These are phyloP conservation scores for Acrocephalus arundinaceus DNA, from an alignment of 2,113 vertebrate genomes.

Conservation along the genomic window DNA sequence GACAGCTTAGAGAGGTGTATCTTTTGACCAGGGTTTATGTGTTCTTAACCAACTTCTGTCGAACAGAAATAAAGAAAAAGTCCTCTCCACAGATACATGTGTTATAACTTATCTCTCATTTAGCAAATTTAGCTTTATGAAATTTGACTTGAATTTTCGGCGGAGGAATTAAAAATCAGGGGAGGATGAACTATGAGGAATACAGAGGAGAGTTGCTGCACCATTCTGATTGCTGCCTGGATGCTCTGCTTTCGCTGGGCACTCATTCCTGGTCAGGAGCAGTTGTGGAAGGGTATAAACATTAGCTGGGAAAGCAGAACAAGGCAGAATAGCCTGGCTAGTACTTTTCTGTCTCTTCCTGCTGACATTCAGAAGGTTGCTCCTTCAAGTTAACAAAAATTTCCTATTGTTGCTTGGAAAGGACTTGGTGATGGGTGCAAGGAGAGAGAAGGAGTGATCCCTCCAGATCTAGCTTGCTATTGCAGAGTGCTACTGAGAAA, in stretches of 20 bases:
- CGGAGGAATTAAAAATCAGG: not conserved
- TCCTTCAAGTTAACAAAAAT: not conserved
- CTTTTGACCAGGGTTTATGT: not conserved
- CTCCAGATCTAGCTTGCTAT: not conserved
- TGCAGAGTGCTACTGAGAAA: not conserved
- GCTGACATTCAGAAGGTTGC: not conserved
- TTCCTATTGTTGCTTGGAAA: not conserved
- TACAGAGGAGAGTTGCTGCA: not conserved
- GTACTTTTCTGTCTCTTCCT: not conserved
- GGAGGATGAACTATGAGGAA: not conserved
- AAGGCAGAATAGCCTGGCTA: not conserved
- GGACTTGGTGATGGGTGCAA: not conserved
- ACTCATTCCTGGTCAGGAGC: constrained; percentile 1
- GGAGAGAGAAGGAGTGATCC: not conserved
- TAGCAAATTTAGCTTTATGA: not conserved
- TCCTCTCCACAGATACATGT: not conserved
- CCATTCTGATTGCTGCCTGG: not conserved
- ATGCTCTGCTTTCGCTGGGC: too few species aligned
- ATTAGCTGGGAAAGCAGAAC: not conserved
- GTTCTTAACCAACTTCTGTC: not conserved
- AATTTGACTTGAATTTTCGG: not conserved
- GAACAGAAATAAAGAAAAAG: not conserved
- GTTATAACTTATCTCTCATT: not conserved
- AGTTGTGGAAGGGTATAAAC: not conserved
- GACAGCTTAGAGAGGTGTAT: not conserved